phyloP scores from a whole-genome alignment of 2,888 invertebrate genomes.

The Rhodophaea formosa region DNA sequence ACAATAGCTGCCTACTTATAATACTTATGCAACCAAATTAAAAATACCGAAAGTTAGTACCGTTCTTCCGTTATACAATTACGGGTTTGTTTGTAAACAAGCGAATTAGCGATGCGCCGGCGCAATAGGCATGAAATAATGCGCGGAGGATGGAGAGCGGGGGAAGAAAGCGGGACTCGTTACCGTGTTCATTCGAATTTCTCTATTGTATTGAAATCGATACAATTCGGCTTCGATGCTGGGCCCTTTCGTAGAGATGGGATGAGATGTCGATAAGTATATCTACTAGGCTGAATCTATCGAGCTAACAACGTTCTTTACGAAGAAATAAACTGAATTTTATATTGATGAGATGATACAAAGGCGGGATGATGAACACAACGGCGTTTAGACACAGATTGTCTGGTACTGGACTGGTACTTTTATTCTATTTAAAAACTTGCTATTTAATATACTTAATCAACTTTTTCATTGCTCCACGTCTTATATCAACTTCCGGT shows the following conservation, averaged over 20 bases:
- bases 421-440: no score
- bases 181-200: constrained; percentile 20
- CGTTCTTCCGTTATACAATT: constrained; percentile 9
- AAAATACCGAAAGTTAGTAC: not conserved
- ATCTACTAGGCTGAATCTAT: no score
- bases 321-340: no score
- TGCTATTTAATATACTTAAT: no score
- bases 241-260: not conserved
- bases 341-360: no score
- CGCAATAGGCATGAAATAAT: constrained; percentile 11
- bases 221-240: not conserved
- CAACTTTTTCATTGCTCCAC: no score
- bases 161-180: constrained; percentile 24
- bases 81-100: constrained; percentile 15
- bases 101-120: constrained; percentile 1
- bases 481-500: no score
- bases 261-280: not conserved
- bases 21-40: constrained; percentile 1
- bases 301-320: no score
- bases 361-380: no score
- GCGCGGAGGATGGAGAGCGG: constrained; percentile 11
- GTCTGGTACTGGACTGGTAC: no score
- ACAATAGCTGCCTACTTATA: no score
- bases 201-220: constrained; percentile 2
- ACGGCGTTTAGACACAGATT: no score